A percentile compares a stretch with the other conserved stretches of the same genome.
Evolutionary conservation across 2,888 invertebrate genomes (phyloP).

Genomic region (Craniophora ligustri): DNA sequence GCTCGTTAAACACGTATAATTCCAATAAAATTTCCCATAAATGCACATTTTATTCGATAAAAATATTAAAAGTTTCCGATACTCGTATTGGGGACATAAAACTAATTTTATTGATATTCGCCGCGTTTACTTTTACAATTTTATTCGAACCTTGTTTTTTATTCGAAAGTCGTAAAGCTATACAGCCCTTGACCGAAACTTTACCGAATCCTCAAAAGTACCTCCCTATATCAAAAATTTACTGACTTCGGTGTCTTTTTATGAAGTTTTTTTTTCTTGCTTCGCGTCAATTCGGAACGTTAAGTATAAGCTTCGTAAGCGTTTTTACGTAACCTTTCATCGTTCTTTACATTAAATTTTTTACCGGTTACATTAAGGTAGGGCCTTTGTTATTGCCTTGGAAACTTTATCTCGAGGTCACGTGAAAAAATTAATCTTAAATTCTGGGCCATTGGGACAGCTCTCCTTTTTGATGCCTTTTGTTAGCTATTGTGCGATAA

Average conservation of each 20-base stretch:
- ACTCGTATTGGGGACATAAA: conserved; percentile 59
- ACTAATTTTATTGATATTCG: conserved; percentile 69
- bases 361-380: conserved; percentile 49
- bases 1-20: conserved; percentile 37
- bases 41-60: conserved; percentile 55
- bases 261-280: conserved; percentile 43
- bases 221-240: conserved; percentile 64
- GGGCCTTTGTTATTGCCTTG: conserved; percentile 50
- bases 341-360: conserved; percentile 48
- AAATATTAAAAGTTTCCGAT: conserved; percentile 60
- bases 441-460: conserved; percentile 63
- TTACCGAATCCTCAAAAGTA: conserved; percentile 56
- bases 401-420: conserved; percentile 60
- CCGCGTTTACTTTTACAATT: conserved; percentile 62
- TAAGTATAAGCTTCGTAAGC: conserved; percentile 33
- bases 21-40: conserved; percentile 38
- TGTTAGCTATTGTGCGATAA: conserved; percentile 66
- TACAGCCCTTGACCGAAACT: conserved; percentile 66
- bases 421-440: conserved; percentile 66
- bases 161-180: conserved; percentile 63
- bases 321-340: conserved; percentile 48
- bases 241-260: conserved; percentile 58
- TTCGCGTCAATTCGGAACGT: conserved; percentile 39
- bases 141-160: conserved; percentile 56
- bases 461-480: conserved; percentile 60